A percentile compares a stretch with the other conserved stretches of the same genome.
These are phyloP conservation scores for Trematomus loennbergii DNA, from an alignment of 2,113 vertebrate genomes.

Conservation along the genomic window DNA sequence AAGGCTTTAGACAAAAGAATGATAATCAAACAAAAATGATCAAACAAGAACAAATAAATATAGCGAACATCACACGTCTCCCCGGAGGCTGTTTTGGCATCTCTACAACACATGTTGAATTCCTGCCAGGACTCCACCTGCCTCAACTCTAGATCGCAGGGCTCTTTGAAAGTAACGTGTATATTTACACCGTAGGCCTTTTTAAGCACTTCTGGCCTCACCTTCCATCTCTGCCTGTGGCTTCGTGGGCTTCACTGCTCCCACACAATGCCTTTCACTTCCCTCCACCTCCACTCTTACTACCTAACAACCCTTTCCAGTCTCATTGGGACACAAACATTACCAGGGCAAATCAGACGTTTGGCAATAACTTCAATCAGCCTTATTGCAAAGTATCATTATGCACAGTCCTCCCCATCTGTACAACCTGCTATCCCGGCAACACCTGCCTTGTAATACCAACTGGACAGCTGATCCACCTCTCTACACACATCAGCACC, in stretches of 20 bases:
- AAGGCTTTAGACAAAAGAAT: no score
- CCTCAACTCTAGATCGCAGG: conserved; percentile 1
- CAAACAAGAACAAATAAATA: neutral
- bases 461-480: conserved; percentile 53
- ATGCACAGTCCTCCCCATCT: conserved; percentile 44
- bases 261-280: conserved; percentile 12
- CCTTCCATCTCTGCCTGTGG: neutral
- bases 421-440: conserved; percentile 41
- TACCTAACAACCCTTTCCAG: conserved; percentile 27
- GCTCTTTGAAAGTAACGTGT: conserved; percentile 14
- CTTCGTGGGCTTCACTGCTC: conserved; percentile 1
- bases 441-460: conserved; percentile 54
- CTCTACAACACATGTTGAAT: neutral
- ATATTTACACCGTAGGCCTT: conserved; percentile 10
- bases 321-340: conserved; percentile 26
- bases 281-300: conserved; percentile 2
- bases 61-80: neutral
- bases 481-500: conserved; percentile 30
- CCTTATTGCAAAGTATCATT: conserved; percentile 49
- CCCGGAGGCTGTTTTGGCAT: conserved; percentile 6
- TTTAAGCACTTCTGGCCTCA: conserved; percentile 2
- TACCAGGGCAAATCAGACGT: conserved; percentile 14
- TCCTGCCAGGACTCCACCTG: neutral
- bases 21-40: no score
- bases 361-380: conserved; percentile 55